phyloP scores from a whole-genome alignment of 2,888 invertebrate genomes.

The Zeuzera pyrina region DNA sequence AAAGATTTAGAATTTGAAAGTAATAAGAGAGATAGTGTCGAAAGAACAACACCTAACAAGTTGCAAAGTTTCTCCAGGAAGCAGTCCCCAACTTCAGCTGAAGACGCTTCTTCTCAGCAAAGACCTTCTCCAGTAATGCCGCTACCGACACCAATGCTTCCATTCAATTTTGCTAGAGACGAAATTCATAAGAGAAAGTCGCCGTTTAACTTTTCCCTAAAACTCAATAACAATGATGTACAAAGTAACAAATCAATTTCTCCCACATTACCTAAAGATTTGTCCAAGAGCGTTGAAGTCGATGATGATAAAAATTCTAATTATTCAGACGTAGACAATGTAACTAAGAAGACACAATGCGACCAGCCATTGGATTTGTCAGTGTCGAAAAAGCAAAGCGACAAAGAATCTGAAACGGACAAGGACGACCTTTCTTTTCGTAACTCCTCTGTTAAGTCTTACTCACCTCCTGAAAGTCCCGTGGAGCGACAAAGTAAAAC shows the following conservation, averaged over 20 bases:
- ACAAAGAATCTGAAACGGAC: constrained; percentile 53
- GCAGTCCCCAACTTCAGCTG: constrained; percentile 77
- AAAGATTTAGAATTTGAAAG: constrained; percentile 46
- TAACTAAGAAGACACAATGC: constrained; percentile 52
- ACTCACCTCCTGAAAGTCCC: constrained; percentile 58
- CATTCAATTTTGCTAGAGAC: constrained; percentile 45
- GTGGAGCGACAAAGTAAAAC: constrained; percentile 49
- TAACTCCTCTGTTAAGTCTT: constrained; percentile 56
- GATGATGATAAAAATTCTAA: constrained; percentile 44
- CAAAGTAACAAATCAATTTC: constrained; percentile 34
- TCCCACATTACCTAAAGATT: constrained; percentile 45
- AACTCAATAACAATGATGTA: constrained; percentile 43
- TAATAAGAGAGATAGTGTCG: constrained; percentile 39
- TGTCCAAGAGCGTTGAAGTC: constrained; percentile 36
- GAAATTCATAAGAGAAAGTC: constrained; percentile 50
- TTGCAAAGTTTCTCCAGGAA: constrained; percentile 59
- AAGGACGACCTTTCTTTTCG: constrained; percentile 56
- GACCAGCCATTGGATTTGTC: constrained; percentile 86
- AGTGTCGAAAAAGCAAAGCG: constrained; percentile 69
- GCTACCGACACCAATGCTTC: constrained; percentile 42
- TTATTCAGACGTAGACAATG: constrained; percentile 51
- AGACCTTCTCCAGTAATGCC: constrained; percentile 79
- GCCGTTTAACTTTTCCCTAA: constrained; percentile 48
- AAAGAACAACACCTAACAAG: constrained; percentile 73
- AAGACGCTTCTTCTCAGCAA: constrained; percentile 76